Percentiles rank a stretch among this genome's conserved stretches.
Conservation (phyloP, 2,113 vertebrate genomes). For the Poeciliopsis retropinna region DNA sequence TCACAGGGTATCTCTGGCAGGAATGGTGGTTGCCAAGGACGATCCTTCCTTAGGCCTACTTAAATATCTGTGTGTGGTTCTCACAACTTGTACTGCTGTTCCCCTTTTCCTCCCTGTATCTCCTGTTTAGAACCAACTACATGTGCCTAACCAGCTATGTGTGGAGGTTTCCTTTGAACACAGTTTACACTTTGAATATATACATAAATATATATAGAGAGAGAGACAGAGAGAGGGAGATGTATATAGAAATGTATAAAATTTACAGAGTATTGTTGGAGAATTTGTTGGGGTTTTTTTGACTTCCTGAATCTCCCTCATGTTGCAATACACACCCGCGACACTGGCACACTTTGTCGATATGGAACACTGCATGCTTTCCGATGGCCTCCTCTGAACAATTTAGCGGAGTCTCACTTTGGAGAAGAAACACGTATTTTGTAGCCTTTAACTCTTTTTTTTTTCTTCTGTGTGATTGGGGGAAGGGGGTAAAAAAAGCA, state of each 20-base stretch:
- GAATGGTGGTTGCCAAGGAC: slow-evolving; percentile 63
- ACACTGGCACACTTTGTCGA: slow-evolving; percentile 54
- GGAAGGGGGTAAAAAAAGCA: slow-evolving; percentile 23
- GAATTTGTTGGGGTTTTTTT: slow-evolving; percentile 29
- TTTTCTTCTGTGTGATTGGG: slow-evolving; percentile 54
- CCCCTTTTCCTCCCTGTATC: slow-evolving; percentile 40
- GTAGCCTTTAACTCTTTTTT: slow-evolving; percentile 45
- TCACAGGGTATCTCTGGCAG: slow-evolving; percentile 77
- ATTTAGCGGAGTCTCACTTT: slow-evolving; percentile 38
- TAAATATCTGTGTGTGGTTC: slow-evolving; percentile 66
- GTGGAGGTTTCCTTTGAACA: slow-evolving; percentile 77
- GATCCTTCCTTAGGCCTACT: slow-evolving; percentile 65
- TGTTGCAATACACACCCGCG: slow-evolving; percentile 56
- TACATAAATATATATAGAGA: neutral
- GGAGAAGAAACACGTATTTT: slow-evolving; percentile 53
- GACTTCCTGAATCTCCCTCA: slow-evolving; percentile 34
- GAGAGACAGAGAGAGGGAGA: slow-evolving; percentile 25
- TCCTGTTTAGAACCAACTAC: slow-evolving; percentile 75
- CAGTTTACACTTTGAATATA: slow-evolving; percentile 71
- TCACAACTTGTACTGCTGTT: slow-evolving; percentile 63
- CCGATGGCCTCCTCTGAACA: slow-evolving; percentile 45
- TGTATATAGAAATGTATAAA: slow-evolving; percentile 71
- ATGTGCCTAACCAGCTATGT: slow-evolving; percentile 83
- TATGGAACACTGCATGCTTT: slow-evolving; percentile 78
- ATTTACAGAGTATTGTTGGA: slow-evolving; percentile 65